These are phyloP conservation scores for Oligia strigilis DNA, from an alignment of 2,888 invertebrate genomes.

Conservation along the genomic window DNA sequence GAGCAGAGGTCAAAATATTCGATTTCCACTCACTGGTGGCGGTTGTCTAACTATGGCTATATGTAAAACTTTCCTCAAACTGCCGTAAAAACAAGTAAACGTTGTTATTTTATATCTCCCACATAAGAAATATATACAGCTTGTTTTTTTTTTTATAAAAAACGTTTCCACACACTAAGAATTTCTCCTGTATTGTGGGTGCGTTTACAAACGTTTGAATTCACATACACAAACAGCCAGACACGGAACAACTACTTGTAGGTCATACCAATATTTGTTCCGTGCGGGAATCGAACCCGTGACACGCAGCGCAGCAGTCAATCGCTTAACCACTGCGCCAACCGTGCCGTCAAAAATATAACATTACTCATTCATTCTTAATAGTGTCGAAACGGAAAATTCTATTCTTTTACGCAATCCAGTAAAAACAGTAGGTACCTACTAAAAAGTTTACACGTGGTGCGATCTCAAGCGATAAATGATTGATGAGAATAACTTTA, in stretches of 20 bases:
- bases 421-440: conserved; percentile 30
- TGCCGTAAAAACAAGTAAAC: not conserved
- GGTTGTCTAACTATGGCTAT: not conserved
- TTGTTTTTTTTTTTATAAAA: not conserved
- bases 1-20: not conserved
- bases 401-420: conserved; percentile 15
- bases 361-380: not conserved
- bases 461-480: conserved; percentile 22
- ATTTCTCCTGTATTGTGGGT: no score
- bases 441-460: conserved; percentile 19
- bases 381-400: not conserved
- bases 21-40: not conserved
- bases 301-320: no score
- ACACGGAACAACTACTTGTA: no score
- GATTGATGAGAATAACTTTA: not conserved
- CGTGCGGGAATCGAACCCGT: no score
- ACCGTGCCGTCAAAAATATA: no score
- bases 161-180: no score
- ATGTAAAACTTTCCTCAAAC: not conserved
- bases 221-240: no score
- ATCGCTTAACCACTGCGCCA: no score
- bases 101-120: not conserved
- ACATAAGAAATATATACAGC: not conserved
- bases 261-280: no score
- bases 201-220: no score